These are phyloP conservation scores for Automeris io DNA, from an alignment of 2,888 invertebrate species.

Conservation along the genomic window DNA sequence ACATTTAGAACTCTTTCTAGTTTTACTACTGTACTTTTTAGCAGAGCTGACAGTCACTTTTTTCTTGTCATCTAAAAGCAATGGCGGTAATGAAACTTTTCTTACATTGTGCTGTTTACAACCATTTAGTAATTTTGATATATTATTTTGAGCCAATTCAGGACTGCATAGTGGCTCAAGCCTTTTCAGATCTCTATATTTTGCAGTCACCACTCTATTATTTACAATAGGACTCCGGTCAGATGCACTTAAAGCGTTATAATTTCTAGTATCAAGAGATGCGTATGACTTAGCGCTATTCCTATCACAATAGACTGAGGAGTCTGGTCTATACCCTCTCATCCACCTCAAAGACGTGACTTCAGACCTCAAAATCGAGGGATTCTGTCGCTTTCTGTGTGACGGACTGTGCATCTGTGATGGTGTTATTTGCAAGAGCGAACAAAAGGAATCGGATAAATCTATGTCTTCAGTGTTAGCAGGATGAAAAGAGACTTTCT, in stretches of 20 bases:
- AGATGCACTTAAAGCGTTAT: constrained; percentile 45
- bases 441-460: constrained; percentile 55
- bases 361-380: constrained; percentile 62
- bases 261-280: constrained; percentile 58
- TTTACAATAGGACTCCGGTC: constrained; percentile 44
- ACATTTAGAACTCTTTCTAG: constrained; percentile 32
- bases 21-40: constrained; percentile 40
- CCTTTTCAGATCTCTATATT: constrained; percentile 49
- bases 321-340: constrained; percentile 58
- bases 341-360: constrained; percentile 70
- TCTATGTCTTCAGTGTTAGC: constrained; percentile 39
- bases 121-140: constrained; percentile 30
- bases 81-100: constrained; percentile 66
- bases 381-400: constrained; percentile 49
- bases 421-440: constrained; percentile 65
- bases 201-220: constrained; percentile 55
- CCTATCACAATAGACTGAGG: constrained; percentile 58
- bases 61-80: constrained; percentile 57
- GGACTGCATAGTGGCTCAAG: constrained; percentile 57
- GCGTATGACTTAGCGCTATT: constrained; percentile 70
- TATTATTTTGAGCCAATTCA: constrained; percentile 42
- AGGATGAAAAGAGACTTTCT: constrained; percentile 40
- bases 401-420: constrained; percentile 56
- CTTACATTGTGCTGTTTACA: constrained; percentile 44
- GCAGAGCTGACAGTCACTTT: constrained; percentile 46